These are phyloP conservation scores for Zaprionus capensis DNA, from an alignment of 1,140 invertebrate species.

Conservation along the genomic window DNA sequence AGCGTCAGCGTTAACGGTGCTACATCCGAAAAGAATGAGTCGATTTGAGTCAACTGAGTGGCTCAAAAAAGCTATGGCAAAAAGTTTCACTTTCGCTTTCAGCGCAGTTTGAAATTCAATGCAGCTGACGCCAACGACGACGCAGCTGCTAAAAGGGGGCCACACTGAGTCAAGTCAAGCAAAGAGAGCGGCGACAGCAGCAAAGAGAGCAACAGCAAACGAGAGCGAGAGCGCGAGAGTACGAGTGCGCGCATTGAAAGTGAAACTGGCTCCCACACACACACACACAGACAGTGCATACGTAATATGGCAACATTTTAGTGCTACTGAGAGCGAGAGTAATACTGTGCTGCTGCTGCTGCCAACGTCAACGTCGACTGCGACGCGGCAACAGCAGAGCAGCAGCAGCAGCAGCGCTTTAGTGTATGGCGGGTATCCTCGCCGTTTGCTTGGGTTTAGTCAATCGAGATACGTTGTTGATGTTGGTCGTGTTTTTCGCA, in stretches of 20 bases:
- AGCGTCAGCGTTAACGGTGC: conserved; percentile 20
- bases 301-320: conserved; percentile 65
- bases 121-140: conserved; percentile 21
- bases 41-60: conserved; percentile 39
- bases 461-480: conserved; percentile 84
- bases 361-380: conserved; percentile 17
- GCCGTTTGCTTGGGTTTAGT: conserved; percentile 84
- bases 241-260: conserved; percentile 64
- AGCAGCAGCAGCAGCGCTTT: conserved; percentile 41
- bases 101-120: conserved; percentile 68
- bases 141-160: conserved; percentile 66
- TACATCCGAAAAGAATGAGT: conserved; percentile 48
- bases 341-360: conserved; percentile 26
- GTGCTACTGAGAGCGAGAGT: conserved; percentile 70
- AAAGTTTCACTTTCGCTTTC: conserved; percentile 84
- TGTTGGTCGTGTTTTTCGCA: conserved; percentile 84
- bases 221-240: background rate
- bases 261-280: conserved; percentile 65
- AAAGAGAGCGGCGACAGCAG: conserved; percentile 27
- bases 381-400: conserved; percentile 28
- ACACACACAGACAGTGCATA: conserved; percentile 47
- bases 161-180: conserved; percentile 73
- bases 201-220: background rate
- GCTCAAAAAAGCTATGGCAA: conserved; percentile 71
- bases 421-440: conserved; percentile 83